Evolutionary conservation across 2,888 invertebrate species (phyloP), one percentile per base, ranked within the genome.

Genomic region (Lycaena phlaeas): DNA sequence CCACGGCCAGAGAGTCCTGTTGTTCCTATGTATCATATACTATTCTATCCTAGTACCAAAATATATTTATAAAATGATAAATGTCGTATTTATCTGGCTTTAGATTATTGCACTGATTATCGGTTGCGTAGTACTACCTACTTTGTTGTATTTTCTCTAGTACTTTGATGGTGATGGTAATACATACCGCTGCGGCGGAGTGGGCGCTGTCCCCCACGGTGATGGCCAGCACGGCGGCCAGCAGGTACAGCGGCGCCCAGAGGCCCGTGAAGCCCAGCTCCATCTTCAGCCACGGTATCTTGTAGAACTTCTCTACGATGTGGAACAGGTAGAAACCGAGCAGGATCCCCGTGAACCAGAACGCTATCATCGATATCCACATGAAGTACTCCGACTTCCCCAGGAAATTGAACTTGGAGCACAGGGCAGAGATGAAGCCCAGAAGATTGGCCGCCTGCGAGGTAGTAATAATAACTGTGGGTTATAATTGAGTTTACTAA

Each of bases 231-330:
- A 89, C 87, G 0, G 93, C 87, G 1, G 93, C 94, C 42, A 95
- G 85, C 47, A 95, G 76, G 66, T 92, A 95, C 49, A 93, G 87
- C 30, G 90, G 63, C 1, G 90, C 85, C 93, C 93, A 93, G 5
- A 92, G 47, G 4, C 86, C 86, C 62, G 92, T 92, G 77, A 89
- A 95, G 2, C 87, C 76, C 48, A 94, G 87, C 82, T 96, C 95
- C 49, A 93, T 87, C 73, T 90, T 91, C 44, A 95, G 76, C 95
- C 96, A 96, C 2, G 95, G 95, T 55, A 96, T 90, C 73, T 88
- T 90, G 67, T 90, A 91, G 64, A 92, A 89, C 69, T 92, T 92
- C 76, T 96, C 96, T 46, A 96, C 87, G 15, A 95, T 86, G 66
- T 96, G 95, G 74, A 95, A 94, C 46, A 95, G 66, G 68, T 96